Evolutionary conservation across 2,797 vertebrate genomes (phyloP).

Genomic region (Propithecus deckenii): DNA sequence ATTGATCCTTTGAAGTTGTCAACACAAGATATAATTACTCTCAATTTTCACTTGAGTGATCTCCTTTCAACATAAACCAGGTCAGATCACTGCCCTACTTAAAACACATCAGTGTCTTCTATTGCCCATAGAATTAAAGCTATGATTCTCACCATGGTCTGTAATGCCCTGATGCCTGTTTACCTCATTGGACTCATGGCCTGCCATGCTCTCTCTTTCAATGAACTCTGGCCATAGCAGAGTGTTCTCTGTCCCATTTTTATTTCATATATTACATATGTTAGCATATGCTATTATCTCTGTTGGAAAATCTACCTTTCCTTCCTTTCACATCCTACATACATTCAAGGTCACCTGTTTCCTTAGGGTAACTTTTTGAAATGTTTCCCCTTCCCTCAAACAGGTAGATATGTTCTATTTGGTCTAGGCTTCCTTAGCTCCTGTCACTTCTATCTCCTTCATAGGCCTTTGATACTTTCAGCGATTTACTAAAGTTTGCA

Average conservation of each 20-base stretch:
- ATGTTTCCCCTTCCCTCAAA: neutral
- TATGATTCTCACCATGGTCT: neutral
- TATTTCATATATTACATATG: neutral
- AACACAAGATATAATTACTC: neutral
- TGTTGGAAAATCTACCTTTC: neutral
- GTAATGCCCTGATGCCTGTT: neutral
- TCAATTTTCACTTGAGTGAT: neutral
- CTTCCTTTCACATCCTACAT: neutral
- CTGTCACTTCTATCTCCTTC: neutral
- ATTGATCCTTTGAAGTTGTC: neutral
- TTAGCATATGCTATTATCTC: neutral
- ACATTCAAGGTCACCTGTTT: neutral
- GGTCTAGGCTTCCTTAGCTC: accelerated
- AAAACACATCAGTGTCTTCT: neutral
- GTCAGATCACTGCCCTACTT: neutral
- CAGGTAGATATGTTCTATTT: neutral
- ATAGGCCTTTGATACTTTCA: neutral
- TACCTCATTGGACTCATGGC: neutral
- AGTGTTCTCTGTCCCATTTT: neutral
- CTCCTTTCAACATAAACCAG: neutral
- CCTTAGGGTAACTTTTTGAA: neutral
- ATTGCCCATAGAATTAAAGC: neutral
- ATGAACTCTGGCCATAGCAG: neutral
- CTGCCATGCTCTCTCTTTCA: neutral
- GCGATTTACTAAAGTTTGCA: neutral